Base-by-base conservation (phyloP, 2,113 vertebrate genomes). In the Clupea harengus region DNA sequence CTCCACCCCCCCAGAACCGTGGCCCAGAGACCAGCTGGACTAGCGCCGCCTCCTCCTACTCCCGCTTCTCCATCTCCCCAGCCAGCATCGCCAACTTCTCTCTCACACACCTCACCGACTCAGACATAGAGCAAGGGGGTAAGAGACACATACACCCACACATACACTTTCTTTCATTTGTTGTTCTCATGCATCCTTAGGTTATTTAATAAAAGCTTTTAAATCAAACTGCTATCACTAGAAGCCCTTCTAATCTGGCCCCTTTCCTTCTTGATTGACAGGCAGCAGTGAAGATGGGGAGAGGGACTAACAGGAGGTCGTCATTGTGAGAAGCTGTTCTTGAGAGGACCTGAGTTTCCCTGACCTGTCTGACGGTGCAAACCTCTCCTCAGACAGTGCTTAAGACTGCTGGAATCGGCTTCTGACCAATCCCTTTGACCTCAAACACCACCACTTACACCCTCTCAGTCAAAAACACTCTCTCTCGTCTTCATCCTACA, bases 231-330 rank as follows among this genome's bases (percentile, higher is more conserved):
- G 22, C 57, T 22, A 20, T 7, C 22, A 7, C 47, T 25, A 52
- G 47, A 47, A 22, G 20, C 32, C 17, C 49, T 6, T 85, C 32
- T 47, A 32, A 22, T 81, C 25, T 45, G 18, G 86, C 89, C 88
- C 88, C 87, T 83, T 91, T 86, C 93, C 28, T 52, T 92, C 85
- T 82, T 45, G 78, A 18, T 10, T 25, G 13, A 75, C 25, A 99
- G 98, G 98, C 91, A 99, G 98, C 96, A 98, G 98, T 25, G 98
- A 99, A 93, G 98, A 99, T 3, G 98, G 98, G 90, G 98, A 99
- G 60, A 99, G 97, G 88, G 98, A 99, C 86, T 99, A 96, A 57
- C 89, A 0, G 88, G 92, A 85, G 89, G 93, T 94, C 13, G 0
- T 2, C 25, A 32, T 39, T 28, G 67, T n/a, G n/a, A n/a, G n/a